Evolutionary conservation across 2,888 invertebrate genomes (phyloP).

Genomic region (Lordiphosa fenestrarum): DNA sequence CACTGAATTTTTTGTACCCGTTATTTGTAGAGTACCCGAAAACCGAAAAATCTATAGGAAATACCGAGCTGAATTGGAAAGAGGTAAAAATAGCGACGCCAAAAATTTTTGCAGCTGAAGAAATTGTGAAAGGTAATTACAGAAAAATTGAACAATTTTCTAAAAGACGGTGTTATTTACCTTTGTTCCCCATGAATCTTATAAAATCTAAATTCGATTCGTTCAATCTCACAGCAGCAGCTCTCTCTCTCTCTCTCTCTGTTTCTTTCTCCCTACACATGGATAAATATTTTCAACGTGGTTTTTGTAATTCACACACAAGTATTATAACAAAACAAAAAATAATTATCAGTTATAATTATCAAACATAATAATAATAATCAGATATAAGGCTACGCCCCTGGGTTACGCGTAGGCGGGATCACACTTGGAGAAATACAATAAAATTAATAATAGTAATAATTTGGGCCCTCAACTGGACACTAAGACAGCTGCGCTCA

Average conservation of each 20-base stretch:
- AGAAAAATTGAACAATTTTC: no score
- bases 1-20: no score
- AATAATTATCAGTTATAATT: conserved; percentile 20
- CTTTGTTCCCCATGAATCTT: no score
- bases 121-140: no score
- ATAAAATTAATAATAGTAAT: conserved; percentile 27
- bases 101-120: no score
- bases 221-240: not conserved
- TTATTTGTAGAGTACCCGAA: no score
- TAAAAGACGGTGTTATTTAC: no score
- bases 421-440: conserved; percentile 61
- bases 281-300: conserved; percentile 25
- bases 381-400: conserved; percentile 40
- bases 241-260: conserved; percentile 15
- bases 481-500: conserved; percentile 34
- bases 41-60: no score
- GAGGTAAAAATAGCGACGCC: no score
- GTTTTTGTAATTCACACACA: not conserved
- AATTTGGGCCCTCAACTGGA: not conserved
- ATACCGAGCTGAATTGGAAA: no score
- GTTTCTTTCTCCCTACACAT: conserved; percentile 9
- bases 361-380: conserved; percentile 57
- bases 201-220: not conserved
- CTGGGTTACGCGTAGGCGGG: conserved; percentile 27
- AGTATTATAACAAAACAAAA: conserved; percentile 41